Conservation (phyloP, 53 echinoderm and acorn worm species). For the Patiria pectinifera region DNA sequence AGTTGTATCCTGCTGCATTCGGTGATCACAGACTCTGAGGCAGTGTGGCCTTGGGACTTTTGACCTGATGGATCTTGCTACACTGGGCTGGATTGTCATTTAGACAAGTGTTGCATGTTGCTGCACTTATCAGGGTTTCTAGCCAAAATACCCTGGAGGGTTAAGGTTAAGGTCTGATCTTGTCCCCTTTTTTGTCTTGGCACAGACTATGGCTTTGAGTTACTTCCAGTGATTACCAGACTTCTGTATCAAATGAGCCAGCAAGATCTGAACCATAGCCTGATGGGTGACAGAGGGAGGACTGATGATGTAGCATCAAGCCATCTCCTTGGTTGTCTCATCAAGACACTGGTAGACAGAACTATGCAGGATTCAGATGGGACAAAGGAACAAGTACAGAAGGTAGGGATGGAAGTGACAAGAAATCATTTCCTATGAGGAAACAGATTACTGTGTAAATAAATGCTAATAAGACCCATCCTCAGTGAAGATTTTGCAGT, state of each 20-base stretch:
- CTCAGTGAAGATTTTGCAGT: too few species aligned
- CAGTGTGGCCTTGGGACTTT: too few species aligned
- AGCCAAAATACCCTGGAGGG: background rate
- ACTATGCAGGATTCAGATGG: conserved; percentile 36
- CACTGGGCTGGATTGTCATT: too few species aligned
- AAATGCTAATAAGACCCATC: too few species aligned
- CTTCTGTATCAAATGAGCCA: conserved; percentile 67
- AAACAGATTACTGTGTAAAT: too few species aligned
- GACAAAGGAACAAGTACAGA: conserved; percentile 42
- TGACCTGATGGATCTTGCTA: too few species aligned
- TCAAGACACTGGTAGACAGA: conserved; percentile 57
- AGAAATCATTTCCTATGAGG: background rate
- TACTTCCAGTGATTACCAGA: conserved; percentile 48
- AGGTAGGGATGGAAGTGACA: conserved; percentile 25
- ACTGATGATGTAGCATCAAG: background rate
- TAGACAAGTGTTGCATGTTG: too few species aligned
- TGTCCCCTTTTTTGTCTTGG: background rate
- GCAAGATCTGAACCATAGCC: conserved; percentile 26
- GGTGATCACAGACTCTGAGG: too few species aligned
- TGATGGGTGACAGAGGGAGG: conserved; percentile 11
- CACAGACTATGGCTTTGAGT: conserved; percentile 52
- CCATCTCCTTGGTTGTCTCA: conserved; percentile 42
- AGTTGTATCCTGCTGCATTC: too few species aligned
- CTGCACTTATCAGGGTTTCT: too few species aligned
- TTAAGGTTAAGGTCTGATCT: background rate